A percentile compares a stretch with the other conserved stretches of the same genome.
These are phyloP conservation scores for Sclerodermus sp. DNA, from an alignment of 2,888 invertebrate species.

Conservation along the genomic window DNA sequence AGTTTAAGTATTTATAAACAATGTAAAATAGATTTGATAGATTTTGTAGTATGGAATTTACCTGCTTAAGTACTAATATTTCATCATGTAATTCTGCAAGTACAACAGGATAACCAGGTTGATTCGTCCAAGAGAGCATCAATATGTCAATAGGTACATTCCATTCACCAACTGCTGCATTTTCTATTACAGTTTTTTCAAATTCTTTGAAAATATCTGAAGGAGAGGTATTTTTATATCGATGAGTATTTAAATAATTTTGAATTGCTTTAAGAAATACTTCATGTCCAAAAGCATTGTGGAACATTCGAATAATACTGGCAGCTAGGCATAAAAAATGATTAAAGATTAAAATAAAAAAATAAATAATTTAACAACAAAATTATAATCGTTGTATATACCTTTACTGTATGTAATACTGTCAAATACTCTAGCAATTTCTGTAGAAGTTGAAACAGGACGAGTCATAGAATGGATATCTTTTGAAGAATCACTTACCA, in stretches of 20 bases:
- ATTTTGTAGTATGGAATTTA: too few relatives aligned
- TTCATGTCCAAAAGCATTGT: slow-evolving; percentile 48
- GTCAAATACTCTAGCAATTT: slow-evolving; percentile 63
- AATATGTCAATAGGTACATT: slow-evolving; percentile 48
- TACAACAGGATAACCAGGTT: slow-evolving; percentile 64
- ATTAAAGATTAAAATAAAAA: neutral
- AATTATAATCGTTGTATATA: too few relatives aligned
- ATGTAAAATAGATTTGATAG: too few relatives aligned
- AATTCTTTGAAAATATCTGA: too few relatives aligned
- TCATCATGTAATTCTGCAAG: too few relatives aligned
- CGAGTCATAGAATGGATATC: slow-evolving; percentile 63
- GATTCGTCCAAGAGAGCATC: slow-evolving; percentile 62
- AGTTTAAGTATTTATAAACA: neutral
- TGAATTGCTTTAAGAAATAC: too few relatives aligned
- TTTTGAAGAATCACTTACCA: slow-evolving; percentile 52
- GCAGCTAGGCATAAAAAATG: slow-evolving; percentile 44
- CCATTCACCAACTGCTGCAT: slow-evolving; percentile 11
- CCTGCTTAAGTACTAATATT: too few relatives aligned
- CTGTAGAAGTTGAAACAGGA: slow-evolving; percentile 59
- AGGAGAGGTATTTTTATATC: slow-evolving; percentile 27
- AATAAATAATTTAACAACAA: neutral
- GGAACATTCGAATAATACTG: slow-evolving; percentile 65
- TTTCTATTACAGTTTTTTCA: slow-evolving; percentile 16
- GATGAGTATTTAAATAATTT: slow-evolving; percentile 62
- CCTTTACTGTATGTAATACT: slow-evolving; percentile 67